phyloP scores from a whole-genome alignment of 2,113 vertebrate genomes.

The Donacobius atricapilla region DNA sequence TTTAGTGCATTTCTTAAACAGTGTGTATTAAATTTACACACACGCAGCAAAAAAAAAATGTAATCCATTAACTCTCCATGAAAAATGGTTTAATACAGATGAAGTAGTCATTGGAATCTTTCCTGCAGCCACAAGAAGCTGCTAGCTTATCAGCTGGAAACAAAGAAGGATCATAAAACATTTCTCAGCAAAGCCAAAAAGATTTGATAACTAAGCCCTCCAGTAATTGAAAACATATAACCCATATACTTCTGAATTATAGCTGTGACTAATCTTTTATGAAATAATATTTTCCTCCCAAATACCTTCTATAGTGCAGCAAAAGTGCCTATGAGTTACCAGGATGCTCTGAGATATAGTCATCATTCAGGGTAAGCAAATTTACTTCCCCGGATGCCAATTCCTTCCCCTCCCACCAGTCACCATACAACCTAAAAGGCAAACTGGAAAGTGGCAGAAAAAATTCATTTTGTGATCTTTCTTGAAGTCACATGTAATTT shows the following conservation, averaged over 20 bases:
- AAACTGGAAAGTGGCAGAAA: background rate
- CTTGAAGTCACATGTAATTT: background rate
- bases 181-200: conserved; percentile 15
- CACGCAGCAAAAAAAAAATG: background rate
- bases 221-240: conserved; percentile 51
- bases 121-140: conserved; percentile 37
- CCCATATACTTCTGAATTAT: conserved; percentile 14
- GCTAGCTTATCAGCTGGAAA: conserved; percentile 29
- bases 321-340: background rate
- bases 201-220: conserved; percentile 24
- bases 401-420: background rate
- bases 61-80: background rate
- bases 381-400: background rate
- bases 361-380: background rate
- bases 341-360: background rate
- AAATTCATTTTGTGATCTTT: background rate
- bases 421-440: background rate
- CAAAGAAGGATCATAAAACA: conserved; percentile 34
- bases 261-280: conserved; percentile 11
- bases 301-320: background rate
- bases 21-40: background rate
- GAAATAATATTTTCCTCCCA: background rate
- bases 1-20: background rate
- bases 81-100: conserved; percentile 40
- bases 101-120: conserved; percentile 41